Percentiles rank a stretch among this genome's conserved stretches.
phyloP scores from a whole-genome alignment of 2,888 invertebrate species.

The Platycheirus rosarum region DNA sequence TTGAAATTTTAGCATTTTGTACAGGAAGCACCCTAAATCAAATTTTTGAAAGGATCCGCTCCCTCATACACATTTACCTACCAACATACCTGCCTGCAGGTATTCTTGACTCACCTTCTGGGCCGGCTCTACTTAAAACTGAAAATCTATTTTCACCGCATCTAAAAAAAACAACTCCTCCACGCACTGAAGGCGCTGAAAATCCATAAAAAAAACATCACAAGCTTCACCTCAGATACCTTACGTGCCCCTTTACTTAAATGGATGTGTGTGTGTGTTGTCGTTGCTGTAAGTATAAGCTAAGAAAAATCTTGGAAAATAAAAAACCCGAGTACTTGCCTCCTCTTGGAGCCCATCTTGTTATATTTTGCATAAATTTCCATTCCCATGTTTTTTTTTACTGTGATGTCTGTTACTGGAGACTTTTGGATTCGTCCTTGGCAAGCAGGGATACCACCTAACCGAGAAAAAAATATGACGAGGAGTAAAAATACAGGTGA shows the following conservation, averaged over 20 bases:
- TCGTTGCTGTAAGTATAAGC: background rate
- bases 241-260: background rate
- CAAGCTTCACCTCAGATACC: conserved; percentile 23
- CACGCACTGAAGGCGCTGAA: conserved; percentile 44
- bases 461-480: background rate
- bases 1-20: conserved; percentile 54
- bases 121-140: conserved; percentile 21
- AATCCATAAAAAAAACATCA: conserved; percentile 30
- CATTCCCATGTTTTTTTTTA: conserved; percentile 33
- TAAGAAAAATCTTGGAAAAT: conserved; percentile 53
- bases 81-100: background rate
- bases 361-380: conserved; percentile 69
- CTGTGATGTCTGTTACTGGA: conserved; percentile 11
- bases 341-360: conserved; percentile 32
- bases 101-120: conserved; percentile 64
- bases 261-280: conserved; percentile 8
- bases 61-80: background rate
- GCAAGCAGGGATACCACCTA: conserved; percentile 6
- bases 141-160: background rate
- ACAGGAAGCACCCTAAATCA: conserved; percentile 55
- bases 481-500: conserved; percentile 42
- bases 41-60: conserved; percentile 25
- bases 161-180: conserved; percentile 20
- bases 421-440: conserved; percentile 29
- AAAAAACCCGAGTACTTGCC: conserved; percentile 33